These are phyloP conservation scores for Drosophila seclusa DNA, from an alignment of 2,888 invertebrate genomes.

Conservation along the genomic window DNA sequence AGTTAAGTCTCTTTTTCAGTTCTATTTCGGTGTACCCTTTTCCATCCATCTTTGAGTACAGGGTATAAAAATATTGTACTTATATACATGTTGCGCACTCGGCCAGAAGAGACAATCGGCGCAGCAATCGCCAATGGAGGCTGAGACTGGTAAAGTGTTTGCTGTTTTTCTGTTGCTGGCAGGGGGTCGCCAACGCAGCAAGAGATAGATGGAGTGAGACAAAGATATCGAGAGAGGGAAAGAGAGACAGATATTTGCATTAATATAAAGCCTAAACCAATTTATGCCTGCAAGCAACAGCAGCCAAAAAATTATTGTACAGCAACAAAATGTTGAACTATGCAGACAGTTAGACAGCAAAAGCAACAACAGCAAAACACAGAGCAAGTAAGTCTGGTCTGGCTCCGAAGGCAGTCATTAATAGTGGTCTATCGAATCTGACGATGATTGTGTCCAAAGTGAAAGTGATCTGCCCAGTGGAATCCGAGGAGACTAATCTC, in stretches of 20 bases:
- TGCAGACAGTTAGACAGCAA: constrained; percentile 24
- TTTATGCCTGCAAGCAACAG: constrained; percentile 76
- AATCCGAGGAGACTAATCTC: constrained; percentile 21
- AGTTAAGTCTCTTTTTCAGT: neutral
- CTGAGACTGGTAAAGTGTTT: constrained; percentile 17
- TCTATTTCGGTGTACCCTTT: neutral
- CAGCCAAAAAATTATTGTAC: constrained; percentile 39
- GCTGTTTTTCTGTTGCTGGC: constrained; percentile 39
- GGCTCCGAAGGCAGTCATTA: constrained; percentile 21
- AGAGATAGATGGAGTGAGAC: neutral
- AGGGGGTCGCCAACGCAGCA: constrained; percentile 73
- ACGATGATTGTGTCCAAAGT: constrained; percentile 37
- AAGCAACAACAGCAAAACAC: neutral
- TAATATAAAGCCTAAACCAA: constrained; percentile 78
- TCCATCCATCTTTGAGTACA: neutral
- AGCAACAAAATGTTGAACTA: constrained; percentile 35
- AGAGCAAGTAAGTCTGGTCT: neutral
- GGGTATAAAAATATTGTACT: constrained; percentile 43
- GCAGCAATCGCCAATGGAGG: constrained; percentile 48
- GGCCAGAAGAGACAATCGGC: constrained; percentile 57
- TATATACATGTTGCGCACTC: constrained; percentile 33
- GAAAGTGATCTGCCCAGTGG: constrained; percentile 52
- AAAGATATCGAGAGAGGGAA: neutral
- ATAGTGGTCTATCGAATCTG: constrained; percentile 35
- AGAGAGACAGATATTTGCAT: constrained; percentile 76